Percentiles rank a stretch among this genome's conserved stretches.
These are phyloP conservation scores for Labia minor DNA, from an alignment of 2,888 invertebrate genomes.

Conservation along the genomic window DNA sequence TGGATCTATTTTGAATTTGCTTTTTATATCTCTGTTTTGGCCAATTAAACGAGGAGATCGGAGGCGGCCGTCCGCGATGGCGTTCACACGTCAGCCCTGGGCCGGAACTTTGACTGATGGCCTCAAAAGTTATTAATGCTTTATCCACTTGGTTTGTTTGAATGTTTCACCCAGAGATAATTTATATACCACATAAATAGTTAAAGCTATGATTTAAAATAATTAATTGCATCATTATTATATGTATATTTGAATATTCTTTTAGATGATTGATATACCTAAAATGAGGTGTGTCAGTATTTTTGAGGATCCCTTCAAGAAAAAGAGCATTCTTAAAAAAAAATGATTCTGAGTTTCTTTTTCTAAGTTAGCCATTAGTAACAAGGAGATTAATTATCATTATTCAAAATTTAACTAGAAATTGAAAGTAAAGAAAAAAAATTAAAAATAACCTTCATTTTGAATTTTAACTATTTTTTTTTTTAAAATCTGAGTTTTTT, in stretches of 20 bases:
- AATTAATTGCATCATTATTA: constrained; percentile 13
- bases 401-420: too few species aligned
- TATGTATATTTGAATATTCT: background rate
- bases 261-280: background rate
- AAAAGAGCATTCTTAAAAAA: too few species aligned
- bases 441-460: too few species aligned
- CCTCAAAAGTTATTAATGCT: background rate
- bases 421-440: too few species aligned
- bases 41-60: too few species aligned
- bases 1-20: too few species aligned
- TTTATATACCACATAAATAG: constrained; percentile 13
- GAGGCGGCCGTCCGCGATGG: background rate
- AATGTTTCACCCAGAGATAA: background rate
- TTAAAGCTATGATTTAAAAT: constrained; percentile 8
- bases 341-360: too few species aligned
- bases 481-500: too few species aligned
- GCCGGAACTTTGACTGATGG: constrained; percentile 4
- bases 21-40: too few species aligned
- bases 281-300: background rate
- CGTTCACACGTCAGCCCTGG: background rate
- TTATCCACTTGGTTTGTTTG: background rate
- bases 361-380: too few species aligned
- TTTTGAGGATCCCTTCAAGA: background rate
- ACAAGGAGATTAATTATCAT: too few species aligned
- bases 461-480: too few species aligned